Evolutionary conservation across 2,888 invertebrate genomes (phyloP).

Genomic region (Selenia dentaria): DNA sequence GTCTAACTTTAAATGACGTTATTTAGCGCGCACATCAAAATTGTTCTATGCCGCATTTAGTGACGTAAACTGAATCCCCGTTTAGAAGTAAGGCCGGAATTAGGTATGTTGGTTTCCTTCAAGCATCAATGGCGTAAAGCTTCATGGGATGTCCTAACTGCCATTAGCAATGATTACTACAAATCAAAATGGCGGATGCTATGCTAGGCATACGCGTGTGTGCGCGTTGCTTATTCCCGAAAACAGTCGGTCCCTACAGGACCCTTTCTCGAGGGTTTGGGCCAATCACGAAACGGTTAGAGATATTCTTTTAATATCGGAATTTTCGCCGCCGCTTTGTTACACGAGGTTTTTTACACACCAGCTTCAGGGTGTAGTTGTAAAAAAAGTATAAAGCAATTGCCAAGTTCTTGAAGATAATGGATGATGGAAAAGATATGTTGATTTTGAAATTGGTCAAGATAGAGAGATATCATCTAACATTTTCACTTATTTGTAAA

Average conservation of each 20-base stretch:
- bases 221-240: constrained; percentile 34
- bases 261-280: constrained; percentile 40
- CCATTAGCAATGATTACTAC: constrained; percentile 33
- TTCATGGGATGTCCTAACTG: constrained; percentile 18
- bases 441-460: too few species aligned
- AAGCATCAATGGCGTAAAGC: constrained; percentile 7
- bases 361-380: constrained; percentile 10
- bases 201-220: constrained; percentile 32
- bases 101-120: too few species aligned
- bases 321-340: constrained; percentile 18
- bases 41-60: too few species aligned
- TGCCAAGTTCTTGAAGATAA: too few species aligned
- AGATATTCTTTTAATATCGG: constrained; percentile 28
- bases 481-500: too few species aligned
- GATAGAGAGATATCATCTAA: too few species aligned
- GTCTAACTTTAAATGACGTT: too few species aligned
- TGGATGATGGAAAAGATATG: too few species aligned
- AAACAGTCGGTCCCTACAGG: constrained; percentile 36
- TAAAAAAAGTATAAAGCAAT: constrained; percentile 16
- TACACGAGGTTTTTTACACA: constrained; percentile 12
- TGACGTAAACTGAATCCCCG: too few species aligned
- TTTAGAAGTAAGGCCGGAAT: too few species aligned
- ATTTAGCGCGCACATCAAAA: too few species aligned
- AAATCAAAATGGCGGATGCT: constrained; percentile 55
- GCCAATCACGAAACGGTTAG: constrained; percentile 39